These are phyloP conservation scores for Chrysodeixis includens DNA, from an alignment of 2,888 invertebrate genomes.

Conservation along the genomic window DNA sequence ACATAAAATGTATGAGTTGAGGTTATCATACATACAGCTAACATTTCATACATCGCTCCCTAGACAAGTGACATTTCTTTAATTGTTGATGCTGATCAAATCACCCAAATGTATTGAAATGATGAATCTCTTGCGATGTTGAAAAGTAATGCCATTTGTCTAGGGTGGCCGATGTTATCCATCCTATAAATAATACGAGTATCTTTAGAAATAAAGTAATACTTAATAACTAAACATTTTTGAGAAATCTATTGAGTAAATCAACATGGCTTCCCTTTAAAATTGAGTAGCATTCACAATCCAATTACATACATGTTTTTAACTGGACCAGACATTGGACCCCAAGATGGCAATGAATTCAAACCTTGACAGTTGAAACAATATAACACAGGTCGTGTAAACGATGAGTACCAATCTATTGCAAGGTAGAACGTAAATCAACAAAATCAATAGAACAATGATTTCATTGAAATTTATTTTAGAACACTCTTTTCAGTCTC, in stretches of 20 bases:
- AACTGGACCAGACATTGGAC: constrained; percentile 68
- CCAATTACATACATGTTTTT: constrained; percentile 48
- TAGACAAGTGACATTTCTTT: too few species aligned
- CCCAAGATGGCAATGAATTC: constrained; percentile 59
- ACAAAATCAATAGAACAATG: constrained; percentile 59
- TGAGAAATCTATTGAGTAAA: constrained; percentile 19
- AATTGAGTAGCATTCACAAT: constrained; percentile 38
- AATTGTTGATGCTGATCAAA: too few species aligned
- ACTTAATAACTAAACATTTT: constrained; percentile 27
- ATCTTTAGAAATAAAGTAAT: constrained; percentile 28
- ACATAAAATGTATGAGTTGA: constrained; percentile 33
- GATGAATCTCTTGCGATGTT: too few species aligned
- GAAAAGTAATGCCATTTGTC: too few species aligned
- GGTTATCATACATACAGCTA: constrained; percentile 9
- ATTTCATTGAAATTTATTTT: constrained; percentile 75
- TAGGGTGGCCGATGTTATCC: constrained; percentile 14
- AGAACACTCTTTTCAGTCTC: constrained; percentile 88
- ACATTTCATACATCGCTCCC: constrained; percentile 11
- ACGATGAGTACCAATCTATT: constrained; percentile 44
- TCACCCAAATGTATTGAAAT: too few species aligned
- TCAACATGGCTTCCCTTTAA: constrained; percentile 20
- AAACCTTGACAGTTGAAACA: constrained; percentile 42
- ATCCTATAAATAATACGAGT: constrained; percentile 16
- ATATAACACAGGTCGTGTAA: constrained; percentile 35
- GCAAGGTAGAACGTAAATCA: constrained; percentile 37